Percentiles rank a stretch among this genome's conserved stretches.
Conservation (phyloP, 1,140 invertebrate species). For the Cepaea nemoralis region DNA sequence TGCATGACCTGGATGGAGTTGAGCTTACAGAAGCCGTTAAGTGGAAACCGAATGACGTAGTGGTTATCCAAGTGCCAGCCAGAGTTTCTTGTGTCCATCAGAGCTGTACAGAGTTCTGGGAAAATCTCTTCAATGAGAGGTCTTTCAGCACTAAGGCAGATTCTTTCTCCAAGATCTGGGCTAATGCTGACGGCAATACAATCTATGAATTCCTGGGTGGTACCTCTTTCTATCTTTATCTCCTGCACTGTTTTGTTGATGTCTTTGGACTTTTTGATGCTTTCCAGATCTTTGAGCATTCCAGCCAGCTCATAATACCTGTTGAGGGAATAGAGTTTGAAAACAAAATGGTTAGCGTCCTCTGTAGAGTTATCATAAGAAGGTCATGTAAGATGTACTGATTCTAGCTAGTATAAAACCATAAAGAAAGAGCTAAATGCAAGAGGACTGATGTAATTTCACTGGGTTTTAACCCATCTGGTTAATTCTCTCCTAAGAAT, state of each 20-base stretch:
- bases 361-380: too few relatives aligned
- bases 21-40: conserved; percentile 92
- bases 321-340: background rate
- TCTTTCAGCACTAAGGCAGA: conserved; percentile 86
- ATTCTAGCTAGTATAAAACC: too few relatives aligned
- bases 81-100: conserved; percentile 84
- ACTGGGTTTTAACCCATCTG: too few relatives aligned
- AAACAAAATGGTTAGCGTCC: too few relatives aligned
- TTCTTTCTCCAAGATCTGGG: conserved; percentile 88
- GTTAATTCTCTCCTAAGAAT: too few relatives aligned
- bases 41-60: conserved; percentile 89
- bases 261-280: conserved; percentile 79
- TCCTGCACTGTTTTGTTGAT: conserved; percentile 56
- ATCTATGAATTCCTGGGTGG: conserved; percentile 71
- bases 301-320: conserved; percentile 88
- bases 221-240: conserved; percentile 45
- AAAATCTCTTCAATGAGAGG: conserved; percentile 85
- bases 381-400: too few relatives aligned
- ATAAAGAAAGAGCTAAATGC: too few relatives aligned
- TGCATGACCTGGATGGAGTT: conserved; percentile 92
- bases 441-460: too few relatives aligned
- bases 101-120: conserved; percentile 87
- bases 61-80: conserved; percentile 87
- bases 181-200: conserved; percentile 89
- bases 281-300: conserved; percentile 78